Evolutionary conservation across 2,113 vertebrate genomes (phyloP).

Genomic region (Mustela nigripes): DNA sequence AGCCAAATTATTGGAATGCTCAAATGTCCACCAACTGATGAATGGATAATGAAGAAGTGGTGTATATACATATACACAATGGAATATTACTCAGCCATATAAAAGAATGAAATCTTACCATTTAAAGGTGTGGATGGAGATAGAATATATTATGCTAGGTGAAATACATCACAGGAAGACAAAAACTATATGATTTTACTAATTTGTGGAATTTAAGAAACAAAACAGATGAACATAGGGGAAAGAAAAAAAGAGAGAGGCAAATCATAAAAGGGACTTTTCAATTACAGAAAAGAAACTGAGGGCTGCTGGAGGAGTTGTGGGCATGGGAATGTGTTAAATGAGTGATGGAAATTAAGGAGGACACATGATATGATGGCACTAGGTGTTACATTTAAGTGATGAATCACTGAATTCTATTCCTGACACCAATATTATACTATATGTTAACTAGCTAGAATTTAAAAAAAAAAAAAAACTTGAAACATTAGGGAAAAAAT

Average conservation of each 20-base stretch:
- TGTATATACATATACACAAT: neutral
- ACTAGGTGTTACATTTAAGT: neutral
- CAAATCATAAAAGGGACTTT: neutral
- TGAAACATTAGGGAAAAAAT: neutral
- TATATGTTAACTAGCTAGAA: neutral
- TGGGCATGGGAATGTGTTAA: neutral
- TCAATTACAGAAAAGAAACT: neutral
- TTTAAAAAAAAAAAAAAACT: neutral
- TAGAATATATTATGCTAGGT: neutral
- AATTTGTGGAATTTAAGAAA: neutral
- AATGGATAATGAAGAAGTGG: neutral
- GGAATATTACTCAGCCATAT: neutral
- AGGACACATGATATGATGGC: neutral
- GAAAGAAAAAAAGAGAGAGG: neutral
- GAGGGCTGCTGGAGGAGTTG: neutral
- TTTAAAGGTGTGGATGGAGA: neutral
- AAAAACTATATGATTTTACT: neutral
- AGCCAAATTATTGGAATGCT: neutral
- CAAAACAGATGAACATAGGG: neutral
- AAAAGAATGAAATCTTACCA: neutral
- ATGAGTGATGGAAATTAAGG: neutral
- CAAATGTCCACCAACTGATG: neutral
- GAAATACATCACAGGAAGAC: neutral
- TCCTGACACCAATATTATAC: neutral
- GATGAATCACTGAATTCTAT: neutral